These are phyloP conservation scores for Argyresthia goedartella DNA, from an alignment of 2,888 invertebrate genomes.

Conservation along the genomic window DNA sequence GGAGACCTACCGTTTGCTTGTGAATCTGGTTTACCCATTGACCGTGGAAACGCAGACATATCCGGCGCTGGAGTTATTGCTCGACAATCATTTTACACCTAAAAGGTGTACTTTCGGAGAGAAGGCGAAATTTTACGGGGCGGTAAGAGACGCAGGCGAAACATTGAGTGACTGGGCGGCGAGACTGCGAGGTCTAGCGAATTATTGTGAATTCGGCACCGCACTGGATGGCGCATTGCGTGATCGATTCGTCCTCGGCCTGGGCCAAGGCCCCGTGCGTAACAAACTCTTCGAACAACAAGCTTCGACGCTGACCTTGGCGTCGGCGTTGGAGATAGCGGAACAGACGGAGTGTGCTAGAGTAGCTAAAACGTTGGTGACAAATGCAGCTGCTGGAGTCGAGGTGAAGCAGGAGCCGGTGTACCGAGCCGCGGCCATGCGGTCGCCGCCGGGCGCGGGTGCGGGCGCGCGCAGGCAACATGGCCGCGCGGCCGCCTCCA, in stretches of 20 bases:
- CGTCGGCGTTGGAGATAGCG: background rate
- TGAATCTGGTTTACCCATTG: background rate
- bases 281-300: background rate
- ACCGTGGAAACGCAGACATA: background rate
- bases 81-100: background rate
- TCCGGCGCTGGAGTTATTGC: background rate
- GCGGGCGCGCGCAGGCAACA: background rate
- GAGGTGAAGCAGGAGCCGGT: background rate
- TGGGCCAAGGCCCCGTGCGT: background rate
- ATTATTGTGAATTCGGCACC: background rate
- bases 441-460: no score
- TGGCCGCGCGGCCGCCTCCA: background rate
- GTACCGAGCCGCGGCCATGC: background rate
- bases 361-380: background rate
- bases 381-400: background rate
- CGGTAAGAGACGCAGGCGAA: background rate
- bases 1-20: background rate
- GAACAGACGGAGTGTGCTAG: background rate
- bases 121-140: background rate
- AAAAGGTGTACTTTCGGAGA: background rate
- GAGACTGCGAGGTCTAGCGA: background rate
- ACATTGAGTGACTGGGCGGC: background rate
- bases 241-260: no score
- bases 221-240: background rate
- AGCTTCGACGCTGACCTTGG: background rate